A percentile compares a stretch with the other conserved stretches of the same genome.
Conservation (phyloP, 2,797 vertebrate species). For the Gambelia wislizenii region DNA sequence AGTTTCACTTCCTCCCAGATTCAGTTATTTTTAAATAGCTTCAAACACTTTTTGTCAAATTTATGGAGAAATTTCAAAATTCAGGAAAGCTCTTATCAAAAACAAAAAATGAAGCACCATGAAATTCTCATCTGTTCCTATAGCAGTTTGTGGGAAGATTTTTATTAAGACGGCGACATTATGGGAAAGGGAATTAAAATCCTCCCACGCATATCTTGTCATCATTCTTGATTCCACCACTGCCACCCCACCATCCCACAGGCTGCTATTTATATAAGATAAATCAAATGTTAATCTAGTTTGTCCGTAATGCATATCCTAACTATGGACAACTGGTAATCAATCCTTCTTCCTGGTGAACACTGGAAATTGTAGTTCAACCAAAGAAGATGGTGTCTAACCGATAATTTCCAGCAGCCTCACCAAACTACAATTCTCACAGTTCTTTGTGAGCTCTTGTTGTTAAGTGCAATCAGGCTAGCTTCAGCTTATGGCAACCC, state of each 20-base stretch:
- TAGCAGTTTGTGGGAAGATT: background rate
- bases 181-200: background rate
- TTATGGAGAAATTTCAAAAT: background rate
- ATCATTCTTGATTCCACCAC: too few relatives aligned
- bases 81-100: background rate
- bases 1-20: background rate
- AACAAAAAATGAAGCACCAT: background rate
- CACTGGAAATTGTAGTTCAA: background rate
- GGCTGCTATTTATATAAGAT: background rate
- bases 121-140: background rate
- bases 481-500: too few relatives aligned
- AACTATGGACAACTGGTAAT: background rate
- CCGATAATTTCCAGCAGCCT: background rate
- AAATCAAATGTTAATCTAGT: background rate
- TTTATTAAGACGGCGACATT: background rate
- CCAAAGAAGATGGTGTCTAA: background rate
- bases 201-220: background rate
- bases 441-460: too few relatives aligned
- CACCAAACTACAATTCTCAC: background rate
- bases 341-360: background rate
- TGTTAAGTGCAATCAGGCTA: too few relatives aligned
- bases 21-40: background rate
- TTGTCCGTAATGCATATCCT: background rate
- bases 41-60: background rate
- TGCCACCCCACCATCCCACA: background rate